Base-by-base conservation (phyloP, 2,113 vertebrate genomes). In the Lota lota region DNA sequence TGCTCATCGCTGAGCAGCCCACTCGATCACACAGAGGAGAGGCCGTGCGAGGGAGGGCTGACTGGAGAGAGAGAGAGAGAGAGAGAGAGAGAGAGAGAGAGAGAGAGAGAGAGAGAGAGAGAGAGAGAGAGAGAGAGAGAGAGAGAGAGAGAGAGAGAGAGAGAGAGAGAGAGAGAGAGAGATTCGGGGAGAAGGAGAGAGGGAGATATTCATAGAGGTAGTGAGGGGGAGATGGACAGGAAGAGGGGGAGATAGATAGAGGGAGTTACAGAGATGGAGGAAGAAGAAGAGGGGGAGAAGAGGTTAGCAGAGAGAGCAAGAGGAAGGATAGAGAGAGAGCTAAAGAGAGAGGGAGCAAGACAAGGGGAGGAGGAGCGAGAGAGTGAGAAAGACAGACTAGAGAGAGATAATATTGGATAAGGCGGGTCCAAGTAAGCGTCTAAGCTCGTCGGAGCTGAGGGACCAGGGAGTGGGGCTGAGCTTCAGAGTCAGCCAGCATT, bases 21-120 rank as follows among this genome's bases (percentile, higher is more conserved):
- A 83, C 78, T 87, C 73, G 85, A 88, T 82, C 87, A 79, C 85
- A 76, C 84, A 84, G 83, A 67, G 61, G 75, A 78, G 69, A 73
- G 78, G 80, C 69, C 59, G 79, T 72, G 88, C 81, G 78, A 22
- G 21, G 3, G 6, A 51, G 50, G 16, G 50, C 50, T 14, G 50
- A 51, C 11, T 51, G 50, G 50, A 51, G 1, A 54, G 16, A 22
- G 60, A 8, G 22, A 60, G 21, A 47, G n/a, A 51, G 57, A 22
- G 64, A 47, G 18, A 10, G 22, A 21, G 53, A 17, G 59, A 20
- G 51, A 57, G 56, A 33, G 36, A 20, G 58, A 57, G 20, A 22
- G 80, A 85, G 79, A 58, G 67, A 87, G 80, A 85, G 77, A 40
- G 81, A 79, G 58, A 78, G 72, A 63, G 78, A 69, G 69, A 78